Percentiles rank a stretch among this genome's conserved stretches.
Conservation (phyloP, 2,888 invertebrate genomes). For the Diarsia dahlii region DNA sequence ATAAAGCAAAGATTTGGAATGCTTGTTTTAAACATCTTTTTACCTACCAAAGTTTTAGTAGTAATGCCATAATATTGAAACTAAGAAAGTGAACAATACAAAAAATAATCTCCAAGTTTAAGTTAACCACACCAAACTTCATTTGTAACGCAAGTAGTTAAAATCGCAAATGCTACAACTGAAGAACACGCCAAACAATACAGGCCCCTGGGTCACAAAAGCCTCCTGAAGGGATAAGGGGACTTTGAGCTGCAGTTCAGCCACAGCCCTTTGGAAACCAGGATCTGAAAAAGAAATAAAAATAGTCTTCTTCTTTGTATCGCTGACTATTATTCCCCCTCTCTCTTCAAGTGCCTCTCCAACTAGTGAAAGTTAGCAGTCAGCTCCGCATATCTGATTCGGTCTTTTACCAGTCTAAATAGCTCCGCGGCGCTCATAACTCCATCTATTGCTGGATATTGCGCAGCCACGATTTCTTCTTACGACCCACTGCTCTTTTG, state of each 20-base stretch:
- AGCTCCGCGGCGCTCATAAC: too few relatives aligned
- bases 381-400: too few relatives aligned
- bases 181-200: constrained; percentile 65
- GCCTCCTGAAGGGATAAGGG: constrained; percentile 59
- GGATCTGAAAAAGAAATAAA: constrained; percentile 65
- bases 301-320: too few relatives aligned
- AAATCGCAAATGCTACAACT: constrained; percentile 72
- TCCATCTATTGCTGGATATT: too few relatives aligned
- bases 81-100: too few relatives aligned
- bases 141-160: neutral
- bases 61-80: neutral
- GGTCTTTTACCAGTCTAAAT: too few relatives aligned
- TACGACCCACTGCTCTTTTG: too few relatives aligned
- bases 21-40: neutral
- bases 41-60: neutral
- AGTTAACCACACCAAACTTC: neutral
- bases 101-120: neutral
- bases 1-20: neutral
- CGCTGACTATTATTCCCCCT: too few relatives aligned
- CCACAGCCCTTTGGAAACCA: constrained; percentile 31
- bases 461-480: too few relatives aligned
- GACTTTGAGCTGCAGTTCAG: constrained; percentile 9
- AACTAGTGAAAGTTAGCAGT: too few relatives aligned
- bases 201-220: constrained; percentile 60
- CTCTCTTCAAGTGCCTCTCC: too few relatives aligned